Evolutionary conservation across 2,888 invertebrate genomes (phyloP).

Genomic region (Stenodema calcarata): DNA sequence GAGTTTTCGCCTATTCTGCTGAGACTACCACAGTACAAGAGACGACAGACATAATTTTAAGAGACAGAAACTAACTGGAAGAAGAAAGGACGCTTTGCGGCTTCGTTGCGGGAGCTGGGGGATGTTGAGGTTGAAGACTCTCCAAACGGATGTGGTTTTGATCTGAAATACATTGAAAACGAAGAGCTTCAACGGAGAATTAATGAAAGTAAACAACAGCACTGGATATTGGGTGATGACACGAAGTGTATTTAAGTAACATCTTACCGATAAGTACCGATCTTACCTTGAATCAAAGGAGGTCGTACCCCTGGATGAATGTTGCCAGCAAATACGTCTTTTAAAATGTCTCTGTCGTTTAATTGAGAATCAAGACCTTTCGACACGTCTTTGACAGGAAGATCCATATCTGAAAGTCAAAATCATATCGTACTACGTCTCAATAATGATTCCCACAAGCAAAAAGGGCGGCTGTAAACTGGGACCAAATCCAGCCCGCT

Average conservation of each 20-base stretch:
- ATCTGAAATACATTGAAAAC: background rate
- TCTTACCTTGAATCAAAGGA: constrained; percentile 16
- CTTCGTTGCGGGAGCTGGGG: background rate
- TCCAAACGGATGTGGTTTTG: background rate
- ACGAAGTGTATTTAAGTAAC: too few relatives aligned
- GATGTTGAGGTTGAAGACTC: background rate
- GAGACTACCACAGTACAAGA: too few relatives aligned
- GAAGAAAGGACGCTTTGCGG: background rate
- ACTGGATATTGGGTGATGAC: too few relatives aligned
- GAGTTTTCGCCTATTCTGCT: too few relatives aligned
- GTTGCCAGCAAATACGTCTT: background rate
- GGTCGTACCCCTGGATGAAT: background rate
- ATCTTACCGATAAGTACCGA: too few relatives aligned
- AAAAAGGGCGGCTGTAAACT: too few relatives aligned
- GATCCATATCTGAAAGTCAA: background rate
- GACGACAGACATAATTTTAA: too few relatives aligned
- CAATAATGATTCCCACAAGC: background rate
- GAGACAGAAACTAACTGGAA: background rate
- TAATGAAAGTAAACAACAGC: too few relatives aligned
- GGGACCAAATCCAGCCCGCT: too few relatives aligned
- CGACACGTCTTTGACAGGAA: background rate
- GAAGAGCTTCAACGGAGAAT: background rate
- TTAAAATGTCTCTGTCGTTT: background rate
- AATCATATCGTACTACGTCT: background rate
- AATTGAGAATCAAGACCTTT: background rate